These are phyloP conservation scores for Brachionus paranguensis DNA, from an alignment of 1,140 invertebrate genomes.

Conservation along the genomic window DNA sequence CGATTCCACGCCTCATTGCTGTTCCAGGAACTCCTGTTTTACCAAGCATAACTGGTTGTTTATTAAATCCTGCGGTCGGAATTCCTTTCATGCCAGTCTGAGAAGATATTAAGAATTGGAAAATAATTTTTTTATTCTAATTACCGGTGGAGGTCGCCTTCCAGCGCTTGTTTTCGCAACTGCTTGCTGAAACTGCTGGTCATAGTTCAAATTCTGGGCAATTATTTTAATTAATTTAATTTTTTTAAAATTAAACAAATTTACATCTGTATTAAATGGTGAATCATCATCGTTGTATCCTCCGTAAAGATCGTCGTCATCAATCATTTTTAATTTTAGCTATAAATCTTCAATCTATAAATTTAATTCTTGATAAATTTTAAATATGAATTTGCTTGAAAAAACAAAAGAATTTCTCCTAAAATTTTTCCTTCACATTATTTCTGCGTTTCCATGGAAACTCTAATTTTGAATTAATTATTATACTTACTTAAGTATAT, in stretches of 20 bases:
- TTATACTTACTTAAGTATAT: background rate
- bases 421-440: conserved; percentile 25
- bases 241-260: background rate
- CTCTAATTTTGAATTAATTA: background rate
- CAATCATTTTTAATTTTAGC: background rate
- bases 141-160: conserved; percentile 57
- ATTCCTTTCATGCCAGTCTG: conserved; percentile 44
- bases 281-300: conserved; percentile 36
- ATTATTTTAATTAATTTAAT: no score
- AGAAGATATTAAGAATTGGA: conserved; percentile 15
- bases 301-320: background rate
- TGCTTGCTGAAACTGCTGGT: conserved; percentile 64
- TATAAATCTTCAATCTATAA: background rate
- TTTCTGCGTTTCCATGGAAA: background rate
- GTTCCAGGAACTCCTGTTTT: conserved; percentile 42
- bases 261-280: conserved; percentile 31
- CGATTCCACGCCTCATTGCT: conserved; percentile 39
- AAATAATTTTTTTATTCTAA: conserved; percentile 41
- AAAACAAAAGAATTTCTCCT: background rate
- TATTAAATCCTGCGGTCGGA: conserved; percentile 44
- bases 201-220: conserved; percentile 61
- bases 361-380: background rate
- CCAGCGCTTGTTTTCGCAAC: conserved; percentile 62
- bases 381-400: background rate
- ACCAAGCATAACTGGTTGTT: conserved; percentile 52